Evolutionary conservation across 2,888 invertebrate species (phyloP).

Genomic region (Metopia argyrocephala): DNA sequence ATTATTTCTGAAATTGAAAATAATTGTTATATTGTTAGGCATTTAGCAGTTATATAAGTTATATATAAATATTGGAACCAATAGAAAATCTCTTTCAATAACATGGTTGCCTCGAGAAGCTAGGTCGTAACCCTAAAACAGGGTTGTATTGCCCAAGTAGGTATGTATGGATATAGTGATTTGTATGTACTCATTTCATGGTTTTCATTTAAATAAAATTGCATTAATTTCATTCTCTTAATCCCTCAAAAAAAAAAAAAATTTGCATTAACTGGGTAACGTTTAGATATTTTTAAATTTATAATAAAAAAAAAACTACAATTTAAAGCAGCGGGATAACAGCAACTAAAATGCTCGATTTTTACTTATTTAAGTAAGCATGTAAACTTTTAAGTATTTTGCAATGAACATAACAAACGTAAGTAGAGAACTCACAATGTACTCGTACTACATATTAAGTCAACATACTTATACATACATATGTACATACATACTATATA

Average conservation of each 20-base stretch:
- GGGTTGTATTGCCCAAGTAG: no score
- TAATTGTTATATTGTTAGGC: not conserved
- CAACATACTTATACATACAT: no score
- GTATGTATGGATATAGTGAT: no score
- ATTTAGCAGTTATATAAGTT: not conserved
- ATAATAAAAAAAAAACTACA: conserved; percentile 18
- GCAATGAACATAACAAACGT: conserved; percentile 9
- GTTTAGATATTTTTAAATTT: conserved; percentile 38
- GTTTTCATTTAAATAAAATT: not conserved
- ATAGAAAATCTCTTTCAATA: no score
- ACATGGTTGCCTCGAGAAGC: no score
- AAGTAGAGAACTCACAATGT: no score
- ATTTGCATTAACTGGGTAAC: not conserved
- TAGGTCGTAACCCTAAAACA: no score
- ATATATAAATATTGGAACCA: no score
- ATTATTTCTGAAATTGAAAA: no score
- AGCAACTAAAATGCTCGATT: conserved; percentile 20
- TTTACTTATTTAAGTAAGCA: conserved; percentile 55
- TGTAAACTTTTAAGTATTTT: conserved; percentile 57
- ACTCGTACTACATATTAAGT: no score
- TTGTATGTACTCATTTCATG: not conserved
- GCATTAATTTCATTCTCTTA: not conserved
- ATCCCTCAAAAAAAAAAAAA: not conserved
- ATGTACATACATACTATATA: not conserved
- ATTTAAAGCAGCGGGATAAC: conserved; percentile 17